phyloP scores from a whole-genome alignment of 2,113 vertebrate species.

The Calyptommatus sinebrachiatus region DNA sequence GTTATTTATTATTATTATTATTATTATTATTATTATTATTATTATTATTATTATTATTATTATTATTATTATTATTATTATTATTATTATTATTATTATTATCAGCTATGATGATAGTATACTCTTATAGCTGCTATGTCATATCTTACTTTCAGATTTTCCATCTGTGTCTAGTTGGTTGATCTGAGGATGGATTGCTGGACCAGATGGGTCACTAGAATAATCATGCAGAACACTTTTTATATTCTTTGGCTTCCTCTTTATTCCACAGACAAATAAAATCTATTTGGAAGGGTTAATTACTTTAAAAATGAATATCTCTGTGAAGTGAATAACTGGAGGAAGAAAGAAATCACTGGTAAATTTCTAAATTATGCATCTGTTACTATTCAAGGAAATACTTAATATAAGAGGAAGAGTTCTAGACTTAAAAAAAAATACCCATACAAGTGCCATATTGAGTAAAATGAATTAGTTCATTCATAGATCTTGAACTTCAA shows the following conservation, averaged over 20 bases:
- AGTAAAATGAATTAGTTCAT: constrained; percentile 30
- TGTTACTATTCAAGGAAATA: background rate
- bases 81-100: no score
- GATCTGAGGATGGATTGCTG: no score
- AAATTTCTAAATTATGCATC: background rate
- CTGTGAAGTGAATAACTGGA: background rate
- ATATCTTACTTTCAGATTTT: no score
- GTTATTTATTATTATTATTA: no score
- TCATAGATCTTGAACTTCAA: constrained; percentile 18
- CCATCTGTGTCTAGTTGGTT: no score
- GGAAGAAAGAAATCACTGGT: background rate
- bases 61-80: no score
- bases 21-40: no score
- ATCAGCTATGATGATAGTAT: no score
- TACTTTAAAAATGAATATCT: background rate
- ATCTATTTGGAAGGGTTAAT: background rate
- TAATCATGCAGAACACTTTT: no score
- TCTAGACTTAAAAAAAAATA: background rate
- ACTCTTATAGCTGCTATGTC: no score
- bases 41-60: no score
- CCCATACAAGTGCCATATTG: constrained; percentile 15
- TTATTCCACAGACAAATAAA: background rate
- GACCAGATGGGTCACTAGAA: no score
- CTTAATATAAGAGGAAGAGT: background rate
- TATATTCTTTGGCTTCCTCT: background rate